These are phyloP conservation scores for Bellardia bayeri DNA, from an alignment of 2,888 invertebrate genomes.

Conservation along the genomic window DNA sequence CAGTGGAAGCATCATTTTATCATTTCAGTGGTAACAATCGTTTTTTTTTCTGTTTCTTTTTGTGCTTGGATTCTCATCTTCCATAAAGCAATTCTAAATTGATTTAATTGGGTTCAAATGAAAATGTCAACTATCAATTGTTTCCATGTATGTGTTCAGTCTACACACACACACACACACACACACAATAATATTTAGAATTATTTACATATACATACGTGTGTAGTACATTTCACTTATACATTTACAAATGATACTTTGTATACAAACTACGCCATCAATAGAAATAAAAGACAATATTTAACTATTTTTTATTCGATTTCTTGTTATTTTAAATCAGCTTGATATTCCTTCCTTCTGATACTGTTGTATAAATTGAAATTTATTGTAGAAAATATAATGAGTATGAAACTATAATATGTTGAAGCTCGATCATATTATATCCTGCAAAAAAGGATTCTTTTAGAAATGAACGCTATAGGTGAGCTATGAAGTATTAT, in stretches of 20 bases:
- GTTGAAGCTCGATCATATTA: no score
- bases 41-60: conserved; percentile 3
- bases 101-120: conserved; percentile 82
- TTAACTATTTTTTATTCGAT: background rate
- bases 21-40: conserved; percentile 60
- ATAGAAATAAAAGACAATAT: conserved; percentile 1
- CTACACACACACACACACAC: background rate
- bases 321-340: background rate
- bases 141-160: conserved; percentile 37
- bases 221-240: background rate
- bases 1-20: conserved; percentile 53
- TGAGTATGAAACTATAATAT: no score
- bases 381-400: background rate
- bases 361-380: conserved; percentile 1
- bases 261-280: conserved; percentile 12
- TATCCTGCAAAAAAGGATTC: no score
- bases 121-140: conserved; percentile 80
- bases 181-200: background rate
- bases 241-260: conserved; percentile 49
- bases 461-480: no score
- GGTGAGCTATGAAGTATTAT: no score
- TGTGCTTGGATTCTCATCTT: conserved; percentile 43
- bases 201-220: background rate
- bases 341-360: background rate
- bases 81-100: conserved; percentile 74